These are phyloP conservation scores for Mya arenaria DNA, from an alignment of 1,140 invertebrate species.

Conservation along the genomic window DNA sequence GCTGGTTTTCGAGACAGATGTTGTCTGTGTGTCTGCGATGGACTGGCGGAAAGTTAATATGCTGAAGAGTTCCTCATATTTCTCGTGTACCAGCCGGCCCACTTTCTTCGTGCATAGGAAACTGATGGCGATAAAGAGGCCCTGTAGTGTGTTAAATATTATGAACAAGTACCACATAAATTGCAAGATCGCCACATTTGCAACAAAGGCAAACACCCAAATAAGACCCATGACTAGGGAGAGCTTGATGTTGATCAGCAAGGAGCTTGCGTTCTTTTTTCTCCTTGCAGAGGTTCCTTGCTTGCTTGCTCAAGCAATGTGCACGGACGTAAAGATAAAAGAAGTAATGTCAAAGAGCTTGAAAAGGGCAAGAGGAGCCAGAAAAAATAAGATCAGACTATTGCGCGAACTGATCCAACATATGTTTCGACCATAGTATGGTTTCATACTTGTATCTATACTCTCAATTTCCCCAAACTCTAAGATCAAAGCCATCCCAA, in stretches of 20 bases:
- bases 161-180: conserved; percentile 65
- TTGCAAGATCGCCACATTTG: conserved; percentile 50
- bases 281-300: conserved; percentile 33
- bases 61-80: too few relatives aligned
- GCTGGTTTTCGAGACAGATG: too few relatives aligned
- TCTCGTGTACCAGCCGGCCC: conserved; percentile 6
- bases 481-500: conserved; percentile 79
- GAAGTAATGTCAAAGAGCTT: conserved; percentile 73
- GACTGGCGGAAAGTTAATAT: too few relatives aligned
- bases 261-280: conserved; percentile 58
- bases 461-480: conserved; percentile 72
- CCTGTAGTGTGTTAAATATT: conserved; percentile 67
- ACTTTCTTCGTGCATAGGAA: conserved; percentile 57
- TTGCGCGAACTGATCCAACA: conserved; percentile 80
- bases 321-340: conserved; percentile 74
- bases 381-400: conserved; percentile 74
- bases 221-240: conserved; percentile 77
- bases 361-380: conserved; percentile 72
- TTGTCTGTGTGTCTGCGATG: too few relatives aligned
- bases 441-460: conserved; percentile 27
- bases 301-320: conserved; percentile 79
- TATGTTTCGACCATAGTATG: conserved; percentile 67
- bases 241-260: conserved; percentile 83
- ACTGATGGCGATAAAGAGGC: conserved; percentile 61
- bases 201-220: conserved; percentile 76